A percentile compares a stretch with the other conserved stretches of the same genome.
Evolutionary conservation across 2,113 vertebrate species (phyloP).

Genomic region (Chroicocephalus ridibundus): DNA sequence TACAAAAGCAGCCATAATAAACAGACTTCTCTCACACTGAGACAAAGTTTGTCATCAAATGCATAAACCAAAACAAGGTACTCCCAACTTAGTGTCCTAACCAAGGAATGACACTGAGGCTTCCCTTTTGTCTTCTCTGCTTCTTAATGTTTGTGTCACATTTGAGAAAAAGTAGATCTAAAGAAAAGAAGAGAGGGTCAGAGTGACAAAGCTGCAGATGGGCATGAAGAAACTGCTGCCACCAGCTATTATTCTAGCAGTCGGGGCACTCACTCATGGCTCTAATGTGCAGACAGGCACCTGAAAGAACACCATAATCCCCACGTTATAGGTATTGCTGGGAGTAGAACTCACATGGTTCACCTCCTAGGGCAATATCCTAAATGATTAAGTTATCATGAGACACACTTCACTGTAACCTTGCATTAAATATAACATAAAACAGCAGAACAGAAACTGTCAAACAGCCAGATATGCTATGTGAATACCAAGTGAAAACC

Average conservation of each 20-base stretch:
- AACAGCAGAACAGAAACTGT: not conserved
- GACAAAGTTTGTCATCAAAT: not conserved
- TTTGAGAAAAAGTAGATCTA: not conserved
- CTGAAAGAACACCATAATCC: not conserved
- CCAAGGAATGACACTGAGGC: not conserved
- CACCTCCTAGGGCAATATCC: not conserved
- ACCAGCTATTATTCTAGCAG: not conserved
- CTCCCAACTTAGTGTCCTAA: not conserved
- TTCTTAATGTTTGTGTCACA: not conserved
- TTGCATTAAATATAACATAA: not conserved
- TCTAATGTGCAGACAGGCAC: not conserved
- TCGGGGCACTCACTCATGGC: not conserved
- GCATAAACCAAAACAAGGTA: not conserved
- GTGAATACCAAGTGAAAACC: not conserved
- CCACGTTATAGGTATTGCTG: not conserved
- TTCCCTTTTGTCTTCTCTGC: not conserved
- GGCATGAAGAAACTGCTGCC: not conserved
- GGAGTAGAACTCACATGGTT: not conserved
- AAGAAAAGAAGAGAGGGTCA: not conserved
- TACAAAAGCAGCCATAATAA: not conserved
- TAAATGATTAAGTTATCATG: not conserved
- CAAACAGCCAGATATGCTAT: not conserved
- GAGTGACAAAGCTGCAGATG: not conserved
- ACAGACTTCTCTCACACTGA: not conserved
- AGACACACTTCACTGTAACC: not conserved